phyloP scores from a whole-genome alignment of 2,797 vertebrate genomes.

The Channallabes apus region DNA sequence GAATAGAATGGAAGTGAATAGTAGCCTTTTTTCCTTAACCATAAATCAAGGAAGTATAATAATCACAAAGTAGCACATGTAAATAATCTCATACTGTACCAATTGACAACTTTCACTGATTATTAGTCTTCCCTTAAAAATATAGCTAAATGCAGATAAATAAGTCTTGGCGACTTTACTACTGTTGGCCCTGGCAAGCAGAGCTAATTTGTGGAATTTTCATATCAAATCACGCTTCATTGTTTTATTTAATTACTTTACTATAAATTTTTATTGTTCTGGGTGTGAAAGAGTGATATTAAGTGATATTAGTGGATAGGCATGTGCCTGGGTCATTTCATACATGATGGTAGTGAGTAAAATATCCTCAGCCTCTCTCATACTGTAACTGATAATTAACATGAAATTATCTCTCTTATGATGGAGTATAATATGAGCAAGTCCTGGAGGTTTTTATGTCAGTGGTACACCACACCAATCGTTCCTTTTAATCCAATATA shows the following conservation, averaged over 20 bases:
- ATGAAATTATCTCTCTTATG: conserved; percentile 28
- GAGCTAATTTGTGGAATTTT: background rate
- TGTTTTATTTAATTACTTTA: background rate
- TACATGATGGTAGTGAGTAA: conserved; percentile 21
- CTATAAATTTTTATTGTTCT: background rate
- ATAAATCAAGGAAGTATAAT: background rate
- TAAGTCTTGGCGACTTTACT: background rate
- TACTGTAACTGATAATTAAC: conserved; percentile 33
- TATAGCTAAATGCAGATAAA: background rate
- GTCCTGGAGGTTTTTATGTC: background rate
- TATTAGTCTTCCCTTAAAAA: background rate
- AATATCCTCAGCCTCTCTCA: conserved; percentile 28
- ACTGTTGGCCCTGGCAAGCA: background rate
- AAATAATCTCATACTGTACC: background rate
- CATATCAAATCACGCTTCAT: too few relatives aligned
- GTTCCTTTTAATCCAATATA: conserved; percentile 19
- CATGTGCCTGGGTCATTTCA: conserved; percentile 30
- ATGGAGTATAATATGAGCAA: background rate
- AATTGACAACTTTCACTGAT: background rate
- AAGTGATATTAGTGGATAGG: too few relatives aligned
- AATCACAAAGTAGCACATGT: background rate
- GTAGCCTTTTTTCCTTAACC: background rate
- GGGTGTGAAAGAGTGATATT: conserved; percentile 33
- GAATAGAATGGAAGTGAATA: background rate
- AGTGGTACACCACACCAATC: conserved; percentile 10